Evolutionary conservation across 2,797 vertebrate genomes (phyloP).

Genomic region (Clamator glandarius): DNA sequence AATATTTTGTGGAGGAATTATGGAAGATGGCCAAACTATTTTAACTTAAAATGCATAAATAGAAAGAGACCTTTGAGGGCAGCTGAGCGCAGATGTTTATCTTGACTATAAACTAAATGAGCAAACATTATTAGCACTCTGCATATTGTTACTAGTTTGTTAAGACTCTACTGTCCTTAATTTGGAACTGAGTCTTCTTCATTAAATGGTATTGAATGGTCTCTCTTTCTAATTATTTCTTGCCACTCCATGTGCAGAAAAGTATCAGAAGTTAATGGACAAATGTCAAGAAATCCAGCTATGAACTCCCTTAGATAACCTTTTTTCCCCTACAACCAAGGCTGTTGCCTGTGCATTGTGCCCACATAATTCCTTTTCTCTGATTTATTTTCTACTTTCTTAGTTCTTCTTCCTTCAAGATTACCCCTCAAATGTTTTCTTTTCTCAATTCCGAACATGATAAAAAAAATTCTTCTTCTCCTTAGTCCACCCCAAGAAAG

Average conservation of each 20-base stretch:
- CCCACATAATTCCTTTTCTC: background rate
- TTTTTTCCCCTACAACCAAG: background rate
- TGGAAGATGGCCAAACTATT: background rate
- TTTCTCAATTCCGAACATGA: background rate
- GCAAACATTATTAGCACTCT: constrained; percentile 42
- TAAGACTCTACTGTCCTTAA: constrained; percentile 10
- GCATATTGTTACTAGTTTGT: background rate
- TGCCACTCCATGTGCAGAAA: background rate
- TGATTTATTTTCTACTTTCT: background rate
- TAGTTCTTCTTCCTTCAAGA: background rate
- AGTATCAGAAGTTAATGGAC: background rate
- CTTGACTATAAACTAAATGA: constrained; percentile 44
- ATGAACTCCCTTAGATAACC: background rate
- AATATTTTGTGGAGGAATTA: background rate
- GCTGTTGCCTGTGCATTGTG: background rate
- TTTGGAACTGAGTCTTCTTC: background rate
- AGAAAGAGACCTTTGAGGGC: constrained; percentile 17
- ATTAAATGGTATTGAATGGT: background rate
- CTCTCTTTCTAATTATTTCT: background rate
- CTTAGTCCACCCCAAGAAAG: background rate
- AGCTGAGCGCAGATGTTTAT: constrained; percentile 52
- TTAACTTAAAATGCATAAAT: constrained; percentile 32
- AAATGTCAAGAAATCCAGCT: background rate
- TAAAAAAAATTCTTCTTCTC: background rate
- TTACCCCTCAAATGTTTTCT: background rate